These are phyloP conservation scores for Hedya salicella DNA, from an alignment of 2,888 invertebrate species.

Conservation along the genomic window DNA sequence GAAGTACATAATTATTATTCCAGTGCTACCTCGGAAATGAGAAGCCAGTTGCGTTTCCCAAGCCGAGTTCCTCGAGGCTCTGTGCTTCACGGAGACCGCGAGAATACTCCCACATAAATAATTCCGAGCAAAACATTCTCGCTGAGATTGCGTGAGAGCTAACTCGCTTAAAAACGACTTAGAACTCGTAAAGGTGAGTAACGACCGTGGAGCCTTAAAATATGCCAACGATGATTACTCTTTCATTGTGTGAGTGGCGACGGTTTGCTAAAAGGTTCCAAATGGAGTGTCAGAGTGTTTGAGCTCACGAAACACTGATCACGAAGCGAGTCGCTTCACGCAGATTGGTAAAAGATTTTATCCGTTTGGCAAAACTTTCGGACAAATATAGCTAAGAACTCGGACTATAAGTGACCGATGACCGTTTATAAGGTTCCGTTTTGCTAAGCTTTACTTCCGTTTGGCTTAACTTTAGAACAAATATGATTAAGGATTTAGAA, in stretches of 20 bases:
- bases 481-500: too few species aligned
- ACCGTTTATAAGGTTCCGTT: too few species aligned
- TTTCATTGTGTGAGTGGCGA: conserved; percentile 46
- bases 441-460: too few species aligned
- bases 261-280: conserved; percentile 33
- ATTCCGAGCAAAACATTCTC: conserved; percentile 61
- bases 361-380: too few species aligned
- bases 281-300: conserved; percentile 17
- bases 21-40: not conserved
- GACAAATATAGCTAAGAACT: too few species aligned
- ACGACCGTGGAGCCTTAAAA: conserved; percentile 61
- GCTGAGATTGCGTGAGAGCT: conserved; percentile 73
- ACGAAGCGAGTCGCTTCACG: not conserved
- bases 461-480: too few species aligned
- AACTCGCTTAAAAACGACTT: conserved; percentile 76
- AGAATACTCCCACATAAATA: conserved; percentile 64
- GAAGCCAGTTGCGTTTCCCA: not conserved
- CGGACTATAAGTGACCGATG: too few species aligned
- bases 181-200: conserved; percentile 76
- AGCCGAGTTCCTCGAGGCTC: conserved; percentile 8
- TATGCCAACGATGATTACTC: conserved; percentile 57
- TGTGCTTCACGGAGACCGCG: conserved; percentile 30
- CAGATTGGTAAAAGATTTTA: too few species aligned
- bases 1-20: conserved; percentile 5
- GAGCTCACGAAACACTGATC: not conserved